Percentiles rank a stretch among this genome's conserved stretches.
phyloP scores from a whole-genome alignment of 2,113 vertebrate genomes.

The Zeus faber region DNA sequence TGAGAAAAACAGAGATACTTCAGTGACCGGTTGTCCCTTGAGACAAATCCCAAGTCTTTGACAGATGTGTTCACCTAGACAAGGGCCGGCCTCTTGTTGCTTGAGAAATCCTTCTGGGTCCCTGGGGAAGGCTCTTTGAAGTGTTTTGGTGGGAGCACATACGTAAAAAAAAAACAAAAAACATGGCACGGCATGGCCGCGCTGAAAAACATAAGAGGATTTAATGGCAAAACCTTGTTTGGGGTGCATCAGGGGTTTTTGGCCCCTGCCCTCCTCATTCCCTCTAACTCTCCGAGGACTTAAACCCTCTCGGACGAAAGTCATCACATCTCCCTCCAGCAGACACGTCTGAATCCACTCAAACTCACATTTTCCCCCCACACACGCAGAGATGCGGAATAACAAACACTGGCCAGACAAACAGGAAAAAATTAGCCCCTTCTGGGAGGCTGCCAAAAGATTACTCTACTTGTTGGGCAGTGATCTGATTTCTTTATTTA shows the following conservation, averaged over 20 bases:
- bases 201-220: too few relatives aligned
- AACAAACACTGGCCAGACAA: conserved; percentile 57
- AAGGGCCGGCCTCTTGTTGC: too few relatives aligned
- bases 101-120: too few relatives aligned
- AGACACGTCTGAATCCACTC: conserved; percentile 38
- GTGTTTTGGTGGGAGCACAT: too few relatives aligned
- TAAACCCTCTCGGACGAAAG: too few relatives aligned
- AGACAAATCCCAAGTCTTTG: conserved; percentile 22
- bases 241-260: conserved; percentile 42
- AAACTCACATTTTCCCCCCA: conserved; percentile 57
- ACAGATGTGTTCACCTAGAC: conserved; percentile 43
- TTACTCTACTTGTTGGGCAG: conserved; percentile 33
- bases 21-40: conserved; percentile 43
- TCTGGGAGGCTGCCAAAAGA: conserved; percentile 51
- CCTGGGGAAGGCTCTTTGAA: too few relatives aligned
- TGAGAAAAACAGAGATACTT: conserved; percentile 37
- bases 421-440: conserved; percentile 43
- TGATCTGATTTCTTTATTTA: conserved; percentile 24
- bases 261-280: conserved; percentile 18
- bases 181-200: too few relatives aligned
- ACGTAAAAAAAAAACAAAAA: too few relatives aligned
- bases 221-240: conserved; percentile 61
- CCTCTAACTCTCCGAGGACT: too few relatives aligned
- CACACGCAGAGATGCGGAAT: conserved; percentile 44
- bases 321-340: too few relatives aligned